These are phyloP conservation scores for Lithophane semibrunnea DNA, from an alignment of 2,888 invertebrate genomes.

Conservation along the genomic window DNA sequence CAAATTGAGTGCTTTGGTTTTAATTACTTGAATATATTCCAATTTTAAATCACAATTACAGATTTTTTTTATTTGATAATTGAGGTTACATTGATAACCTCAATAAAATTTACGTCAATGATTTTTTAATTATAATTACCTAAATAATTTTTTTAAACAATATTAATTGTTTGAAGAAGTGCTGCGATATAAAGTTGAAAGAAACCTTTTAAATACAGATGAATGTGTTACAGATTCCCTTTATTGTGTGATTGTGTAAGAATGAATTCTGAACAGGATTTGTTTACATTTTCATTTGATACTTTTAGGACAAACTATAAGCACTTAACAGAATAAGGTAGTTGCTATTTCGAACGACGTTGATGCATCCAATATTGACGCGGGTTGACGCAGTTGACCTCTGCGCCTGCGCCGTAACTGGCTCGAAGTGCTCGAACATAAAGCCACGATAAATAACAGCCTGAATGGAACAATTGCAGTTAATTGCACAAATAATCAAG, in stretches of 20 bases:
- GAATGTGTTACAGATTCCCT: not conserved
- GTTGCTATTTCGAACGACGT: slow-evolving; percentile 5
- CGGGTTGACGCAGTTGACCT: slow-evolving; percentile 35
- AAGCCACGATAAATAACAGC: slow-evolving; percentile 63
- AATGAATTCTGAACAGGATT: not conserved
- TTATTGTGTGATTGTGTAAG: too few species aligned
- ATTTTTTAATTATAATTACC: not conserved
- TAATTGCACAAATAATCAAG: slow-evolving; percentile 79
- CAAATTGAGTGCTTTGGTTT: too few species aligned
- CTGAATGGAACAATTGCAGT: slow-evolving; percentile 71
- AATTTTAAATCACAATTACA: not conserved
- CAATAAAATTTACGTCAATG: not conserved
- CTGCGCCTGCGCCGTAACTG: slow-evolving; percentile 47
- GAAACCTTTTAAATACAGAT: not conserved
- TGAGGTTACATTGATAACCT: not conserved
- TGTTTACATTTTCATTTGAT: not conserved
- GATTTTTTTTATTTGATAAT: not conserved
- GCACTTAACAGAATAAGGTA: not conserved
- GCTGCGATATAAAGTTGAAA: not conserved
- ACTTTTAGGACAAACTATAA: not conserved
- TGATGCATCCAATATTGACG: slow-evolving; percentile 37
- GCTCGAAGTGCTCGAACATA: slow-evolving; percentile 43
- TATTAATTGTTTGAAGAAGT: not conserved
- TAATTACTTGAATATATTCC: too few species aligned
- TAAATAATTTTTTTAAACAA: not conserved